Conservation (phyloP, 2,113 vertebrate genomes). For the Cinclus mexicanus region DNA sequence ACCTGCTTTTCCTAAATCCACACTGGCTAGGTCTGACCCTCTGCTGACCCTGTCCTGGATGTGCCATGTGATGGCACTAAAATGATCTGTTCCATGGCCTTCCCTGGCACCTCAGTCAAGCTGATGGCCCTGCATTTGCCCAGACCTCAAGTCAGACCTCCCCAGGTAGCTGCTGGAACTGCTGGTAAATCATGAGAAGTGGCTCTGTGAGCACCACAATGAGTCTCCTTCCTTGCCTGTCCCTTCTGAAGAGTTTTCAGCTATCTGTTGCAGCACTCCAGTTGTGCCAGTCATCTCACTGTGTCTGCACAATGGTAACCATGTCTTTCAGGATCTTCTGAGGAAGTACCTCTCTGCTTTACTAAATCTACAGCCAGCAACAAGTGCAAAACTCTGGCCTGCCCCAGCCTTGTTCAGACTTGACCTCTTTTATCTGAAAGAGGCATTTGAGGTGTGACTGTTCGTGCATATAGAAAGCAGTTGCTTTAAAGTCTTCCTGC, state of each 20-base stretch:
- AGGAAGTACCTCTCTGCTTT: neutral
- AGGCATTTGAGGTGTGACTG: neutral
- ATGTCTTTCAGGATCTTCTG: neutral
- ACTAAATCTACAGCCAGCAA: neutral
- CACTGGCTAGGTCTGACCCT: neutral
- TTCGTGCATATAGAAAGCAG: neutral
- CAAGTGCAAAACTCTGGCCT: fast-evolving
- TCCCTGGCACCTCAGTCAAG: neutral
- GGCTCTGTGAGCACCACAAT: neutral
- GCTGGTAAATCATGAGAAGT: neutral
- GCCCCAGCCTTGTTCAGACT: slow-evolving; percentile 2
- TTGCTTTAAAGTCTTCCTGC: neutral
- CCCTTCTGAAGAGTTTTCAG: neutral
- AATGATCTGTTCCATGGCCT: neutral
- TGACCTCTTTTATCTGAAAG: slow-evolving; percentile 2
- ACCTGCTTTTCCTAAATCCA: neutral
- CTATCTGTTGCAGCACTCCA: neutral
- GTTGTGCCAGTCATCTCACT: neutral
- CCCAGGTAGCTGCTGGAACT: neutral
- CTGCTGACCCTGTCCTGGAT: neutral
- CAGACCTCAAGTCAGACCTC: neutral
- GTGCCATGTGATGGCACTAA: neutral
- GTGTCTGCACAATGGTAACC: neutral
- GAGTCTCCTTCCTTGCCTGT: neutral
- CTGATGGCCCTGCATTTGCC: neutral